Conservation (phyloP, 2,888 invertebrate species). For the Schizaphis graminum region DNA sequence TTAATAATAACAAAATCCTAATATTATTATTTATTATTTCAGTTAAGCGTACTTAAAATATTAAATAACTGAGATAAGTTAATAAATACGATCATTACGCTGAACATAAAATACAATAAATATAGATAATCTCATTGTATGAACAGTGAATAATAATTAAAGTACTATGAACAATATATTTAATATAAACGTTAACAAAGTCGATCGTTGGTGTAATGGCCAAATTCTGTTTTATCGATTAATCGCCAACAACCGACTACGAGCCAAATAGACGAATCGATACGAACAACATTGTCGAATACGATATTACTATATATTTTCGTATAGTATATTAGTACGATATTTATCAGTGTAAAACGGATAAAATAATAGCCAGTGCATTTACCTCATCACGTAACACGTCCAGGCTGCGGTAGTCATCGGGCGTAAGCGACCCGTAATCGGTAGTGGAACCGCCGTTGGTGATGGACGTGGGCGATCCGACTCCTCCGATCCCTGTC, state of each 20-base stretch:
- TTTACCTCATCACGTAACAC: slow-evolving; percentile 86
- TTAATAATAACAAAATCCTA: not conserved
- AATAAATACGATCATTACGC: not conserved
- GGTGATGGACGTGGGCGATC: slow-evolving; percentile 48
- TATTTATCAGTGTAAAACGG: not conserved
- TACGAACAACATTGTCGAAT: not conserved
- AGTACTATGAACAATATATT: not conserved
- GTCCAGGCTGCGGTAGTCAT: slow-evolving; percentile 90
- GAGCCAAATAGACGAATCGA: not conserved
- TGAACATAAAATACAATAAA: not conserved
- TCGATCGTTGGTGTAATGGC: slow-evolving; percentile 31
- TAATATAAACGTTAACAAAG: not conserved
- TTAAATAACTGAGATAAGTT: not conserved
- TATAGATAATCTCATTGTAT: not conserved
- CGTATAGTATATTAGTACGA: too few relatives aligned
- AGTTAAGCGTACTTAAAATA: not conserved
- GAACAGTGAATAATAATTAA: not conserved
- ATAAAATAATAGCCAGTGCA: not conserved
- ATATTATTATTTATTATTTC: not conserved
- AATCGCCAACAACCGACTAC: slow-evolving; percentile 26
- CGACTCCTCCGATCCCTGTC: slow-evolving; percentile 29
- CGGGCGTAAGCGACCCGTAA: slow-evolving; percentile 78
- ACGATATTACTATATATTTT: not conserved
- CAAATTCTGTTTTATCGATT: slow-evolving; percentile 45
- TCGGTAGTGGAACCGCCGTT: slow-evolving; percentile 54